Conservation (phyloP, 2,113 vertebrate species). For the Baryphthengus martii region DNA sequence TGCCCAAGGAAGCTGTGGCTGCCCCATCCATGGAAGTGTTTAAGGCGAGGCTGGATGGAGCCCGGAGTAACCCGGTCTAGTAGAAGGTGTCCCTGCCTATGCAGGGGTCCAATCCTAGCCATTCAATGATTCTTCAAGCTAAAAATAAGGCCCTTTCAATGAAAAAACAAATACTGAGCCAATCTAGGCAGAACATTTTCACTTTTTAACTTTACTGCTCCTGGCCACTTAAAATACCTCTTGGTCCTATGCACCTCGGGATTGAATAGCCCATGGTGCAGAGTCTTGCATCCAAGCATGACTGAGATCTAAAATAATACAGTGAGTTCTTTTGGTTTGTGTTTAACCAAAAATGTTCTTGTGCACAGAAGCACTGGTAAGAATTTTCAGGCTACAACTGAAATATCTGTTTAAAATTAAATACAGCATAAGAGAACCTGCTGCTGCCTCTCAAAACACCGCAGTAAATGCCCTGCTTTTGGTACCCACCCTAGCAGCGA, state of each 20-base stretch:
- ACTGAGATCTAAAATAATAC: neutral
- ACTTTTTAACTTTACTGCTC: neutral
- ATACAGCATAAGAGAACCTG: neutral
- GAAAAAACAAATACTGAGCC: neutral
- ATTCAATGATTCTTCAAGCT: neutral
- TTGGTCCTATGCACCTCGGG: neutral
- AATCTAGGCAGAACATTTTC: neutral
- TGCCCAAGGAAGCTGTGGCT: too few species aligned
- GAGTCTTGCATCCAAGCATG: neutral
- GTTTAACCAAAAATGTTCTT: neutral
- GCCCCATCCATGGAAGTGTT: too few species aligned
- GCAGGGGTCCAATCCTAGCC: too few species aligned
- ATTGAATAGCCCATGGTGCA: neutral
- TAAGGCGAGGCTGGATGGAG: too few species aligned
- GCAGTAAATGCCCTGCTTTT: neutral
- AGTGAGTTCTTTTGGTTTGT: rapidly evolving
- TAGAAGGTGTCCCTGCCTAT: too few species aligned
- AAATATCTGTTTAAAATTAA: neutral
- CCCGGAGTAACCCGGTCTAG: too few species aligned
- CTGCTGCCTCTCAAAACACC: neutral
- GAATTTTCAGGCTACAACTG: neutral
- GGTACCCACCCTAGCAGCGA: neutral
- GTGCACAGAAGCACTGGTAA: neutral
- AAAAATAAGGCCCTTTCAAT: neutral
- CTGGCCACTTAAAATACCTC: neutral